These are phyloP conservation scores for Atta texana DNA, from an alignment of 1,140 invertebrate species.

Conservation along the genomic window DNA sequence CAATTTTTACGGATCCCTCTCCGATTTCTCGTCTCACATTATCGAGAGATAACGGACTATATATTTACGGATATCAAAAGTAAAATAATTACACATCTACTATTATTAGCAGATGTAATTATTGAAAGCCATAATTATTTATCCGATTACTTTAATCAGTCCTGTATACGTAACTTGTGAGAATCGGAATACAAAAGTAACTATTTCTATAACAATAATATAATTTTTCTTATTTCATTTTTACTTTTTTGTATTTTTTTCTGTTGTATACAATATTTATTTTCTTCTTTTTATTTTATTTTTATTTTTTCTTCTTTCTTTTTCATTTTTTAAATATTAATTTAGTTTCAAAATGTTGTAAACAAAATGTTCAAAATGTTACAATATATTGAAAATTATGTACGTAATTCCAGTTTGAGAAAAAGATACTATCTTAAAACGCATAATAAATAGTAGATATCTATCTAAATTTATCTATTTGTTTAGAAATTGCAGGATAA, in stretches of 20 bases:
- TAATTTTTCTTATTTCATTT: neutral
- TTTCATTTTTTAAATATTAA: neutral
- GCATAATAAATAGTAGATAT: neutral
- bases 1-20: neutral
- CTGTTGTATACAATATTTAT: neutral
- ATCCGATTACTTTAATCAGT: neutral
- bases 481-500: neutral
- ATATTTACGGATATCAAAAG: neutral
- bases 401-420: neutral
- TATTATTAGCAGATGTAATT: neutral
- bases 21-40: neutral
- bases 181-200: neutral
- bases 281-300: neutral
- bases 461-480: neutral
- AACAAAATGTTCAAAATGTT: too few species aligned
- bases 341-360: neutral
- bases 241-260: neutral
- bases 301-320: neutral
- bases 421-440: neutral
- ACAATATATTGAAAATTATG: neutral
- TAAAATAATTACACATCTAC: neutral
- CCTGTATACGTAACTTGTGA: neutral
- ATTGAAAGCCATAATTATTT: slow-evolving; percentile 14
- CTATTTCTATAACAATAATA: neutral
- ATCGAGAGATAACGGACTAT: neutral